Conservation (phyloP, 1,140 invertebrate species). For the Brachionus paranguensis region DNA sequence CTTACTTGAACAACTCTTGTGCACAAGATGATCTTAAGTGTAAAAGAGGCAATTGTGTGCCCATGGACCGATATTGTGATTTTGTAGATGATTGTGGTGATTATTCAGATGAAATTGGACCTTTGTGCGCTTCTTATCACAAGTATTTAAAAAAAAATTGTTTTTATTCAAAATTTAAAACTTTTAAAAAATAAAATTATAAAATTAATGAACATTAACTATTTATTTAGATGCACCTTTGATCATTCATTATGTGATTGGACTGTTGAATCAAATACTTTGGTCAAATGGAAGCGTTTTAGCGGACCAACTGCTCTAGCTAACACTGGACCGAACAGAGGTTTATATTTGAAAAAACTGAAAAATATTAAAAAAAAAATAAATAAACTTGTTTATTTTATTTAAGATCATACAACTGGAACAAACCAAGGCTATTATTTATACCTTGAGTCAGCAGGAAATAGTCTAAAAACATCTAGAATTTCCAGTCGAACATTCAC, state of each 20-base stretch:
- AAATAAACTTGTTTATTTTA: no score
- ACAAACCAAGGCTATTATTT: slow-evolving; percentile 22
- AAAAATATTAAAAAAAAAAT: no score
- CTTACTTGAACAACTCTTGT: not conserved
- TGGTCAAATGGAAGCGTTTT: slow-evolving; percentile 30
- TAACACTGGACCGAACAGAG: slow-evolving; percentile 36
- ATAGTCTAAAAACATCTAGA: slow-evolving; percentile 43
- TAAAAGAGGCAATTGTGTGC: slow-evolving; percentile 49
- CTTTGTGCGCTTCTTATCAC: not conserved
- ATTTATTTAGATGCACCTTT: slow-evolving; percentile 42
- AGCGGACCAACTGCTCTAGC: not conserved
- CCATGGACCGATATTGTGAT: slow-evolving; percentile 38
- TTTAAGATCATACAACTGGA: slow-evolving; percentile 37
- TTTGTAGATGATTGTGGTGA: slow-evolving; percentile 40
- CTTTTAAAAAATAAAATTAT: not conserved
- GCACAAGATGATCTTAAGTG: slow-evolving; percentile 47
- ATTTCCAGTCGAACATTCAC: slow-evolving; percentile 45
- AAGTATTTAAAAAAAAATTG: not conserved
- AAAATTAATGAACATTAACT: not conserved
- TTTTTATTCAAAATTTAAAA: no score
- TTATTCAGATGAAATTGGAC: slow-evolving; percentile 27
- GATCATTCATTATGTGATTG: slow-evolving; percentile 49
- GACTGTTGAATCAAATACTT: slow-evolving; percentile 22
- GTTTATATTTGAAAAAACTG: not conserved
- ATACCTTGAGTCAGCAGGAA: slow-evolving; percentile 41